phyloP scores from a whole-genome alignment of 1,140 invertebrate species.

The Plectrocnemia conspersa region DNA sequence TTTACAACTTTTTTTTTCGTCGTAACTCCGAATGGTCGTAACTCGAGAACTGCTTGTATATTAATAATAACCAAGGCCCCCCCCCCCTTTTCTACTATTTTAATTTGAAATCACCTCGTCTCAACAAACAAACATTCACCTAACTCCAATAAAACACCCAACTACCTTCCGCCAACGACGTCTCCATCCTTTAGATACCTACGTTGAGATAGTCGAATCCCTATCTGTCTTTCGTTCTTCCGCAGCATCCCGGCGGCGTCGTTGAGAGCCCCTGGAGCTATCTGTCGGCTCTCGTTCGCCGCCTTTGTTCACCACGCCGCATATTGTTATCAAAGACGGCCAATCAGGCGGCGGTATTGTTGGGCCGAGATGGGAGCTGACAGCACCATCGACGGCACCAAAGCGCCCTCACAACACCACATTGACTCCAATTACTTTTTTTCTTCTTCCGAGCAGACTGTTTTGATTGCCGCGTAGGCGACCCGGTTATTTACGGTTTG shows the following conservation, averaged over 20 bases:
- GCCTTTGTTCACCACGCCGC: slow-evolving; percentile 13
- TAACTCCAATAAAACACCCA: too few species aligned
- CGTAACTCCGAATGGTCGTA: too few species aligned
- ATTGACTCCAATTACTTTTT: slow-evolving; percentile 20
- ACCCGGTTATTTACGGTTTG: slow-evolving; percentile 7
- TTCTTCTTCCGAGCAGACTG: background rate
- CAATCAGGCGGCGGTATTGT: slow-evolving; percentile 12
- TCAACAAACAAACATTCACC: too few species aligned
- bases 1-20: too few species aligned
- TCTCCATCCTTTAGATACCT: too few species aligned
- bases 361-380: slow-evolving; percentile 15
- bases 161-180: too few species aligned
- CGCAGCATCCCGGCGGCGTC: background rate
- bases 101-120: too few species aligned
- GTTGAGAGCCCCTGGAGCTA: slow-evolving; percentile 2
- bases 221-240: too few species aligned
- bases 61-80: too few species aligned
- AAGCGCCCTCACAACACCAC: slow-evolving; percentile 4
- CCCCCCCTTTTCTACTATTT: too few species aligned
- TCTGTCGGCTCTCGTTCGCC: background rate
- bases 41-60: too few species aligned
- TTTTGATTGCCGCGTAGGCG: slow-evolving; percentile 7
- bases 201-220: background rate
- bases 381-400: slow-evolving; percentile 10
- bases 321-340: slow-evolving; percentile 19